Evolutionary conservation across 2,113 vertebrate genomes (phyloP).

Genomic region (Zosterops borbonicus): DNA sequence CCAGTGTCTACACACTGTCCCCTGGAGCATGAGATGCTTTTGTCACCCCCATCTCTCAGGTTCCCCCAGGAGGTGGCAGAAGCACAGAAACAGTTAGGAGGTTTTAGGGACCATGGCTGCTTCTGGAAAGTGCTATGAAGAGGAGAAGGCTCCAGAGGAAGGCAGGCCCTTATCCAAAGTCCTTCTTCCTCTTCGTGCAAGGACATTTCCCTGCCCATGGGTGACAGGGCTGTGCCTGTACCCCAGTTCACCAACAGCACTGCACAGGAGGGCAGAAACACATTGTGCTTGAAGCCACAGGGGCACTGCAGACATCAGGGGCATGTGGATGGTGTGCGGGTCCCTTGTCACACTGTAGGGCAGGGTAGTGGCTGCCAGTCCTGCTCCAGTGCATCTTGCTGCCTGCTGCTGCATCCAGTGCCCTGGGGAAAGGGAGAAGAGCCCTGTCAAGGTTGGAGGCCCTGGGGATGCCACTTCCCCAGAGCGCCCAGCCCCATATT

Average conservation of each 20-base stretch:
- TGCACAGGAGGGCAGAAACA: not conserved
- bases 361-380: fast-evolving
- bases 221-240: not conserved
- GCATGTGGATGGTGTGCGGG: fast-evolving
- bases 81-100: not conserved
- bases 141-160: not conserved
- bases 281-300: fast-evolving
- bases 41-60: not conserved
- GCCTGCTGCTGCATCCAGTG: not conserved
- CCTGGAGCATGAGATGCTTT: not conserved
- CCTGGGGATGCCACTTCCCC: not conserved
- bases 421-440: not conserved
- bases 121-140: not conserved
- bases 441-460: not conserved
- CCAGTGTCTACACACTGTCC: not conserved
- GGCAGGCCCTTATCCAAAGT: not conserved
- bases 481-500: not conserved
- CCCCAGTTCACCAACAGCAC: not conserved
- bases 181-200: not conserved
- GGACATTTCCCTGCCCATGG: fast-evolving
- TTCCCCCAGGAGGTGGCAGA: not conserved
- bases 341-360: not conserved
- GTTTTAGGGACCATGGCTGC: not conserved
- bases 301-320: not conserved
- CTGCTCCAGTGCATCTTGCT: not conserved